phyloP scores from a whole-genome alignment of 2,797 vertebrate genomes.

The Gallinago stenura region DNA sequence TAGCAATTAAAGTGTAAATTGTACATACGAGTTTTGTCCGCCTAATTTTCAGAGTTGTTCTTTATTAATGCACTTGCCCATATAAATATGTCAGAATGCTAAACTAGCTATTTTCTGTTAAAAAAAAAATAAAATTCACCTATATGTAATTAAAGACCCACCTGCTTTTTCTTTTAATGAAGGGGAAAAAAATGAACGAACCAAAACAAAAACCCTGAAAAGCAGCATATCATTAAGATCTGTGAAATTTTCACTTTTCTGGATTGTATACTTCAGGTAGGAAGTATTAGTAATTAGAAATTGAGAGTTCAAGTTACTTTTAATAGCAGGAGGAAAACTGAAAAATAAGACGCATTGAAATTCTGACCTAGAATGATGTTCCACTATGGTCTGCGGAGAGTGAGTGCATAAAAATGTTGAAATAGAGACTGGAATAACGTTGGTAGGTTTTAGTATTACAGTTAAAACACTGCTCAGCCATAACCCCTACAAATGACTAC shows the following conservation, averaged over 20 bases:
- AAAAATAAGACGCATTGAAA: constrained; percentile 31
- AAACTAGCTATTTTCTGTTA: neutral
- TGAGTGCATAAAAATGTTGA: constrained; percentile 67
- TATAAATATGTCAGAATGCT: neutral
- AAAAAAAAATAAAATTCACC: neutral
- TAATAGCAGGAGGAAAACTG: constrained; percentile 12
- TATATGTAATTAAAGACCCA: neutral
- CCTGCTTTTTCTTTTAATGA: neutral
- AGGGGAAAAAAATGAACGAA: accelerated
- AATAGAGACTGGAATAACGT: constrained; percentile 67
- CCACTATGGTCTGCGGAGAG: neutral
- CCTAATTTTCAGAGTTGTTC: neutral
- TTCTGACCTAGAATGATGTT: constrained; percentile 50
- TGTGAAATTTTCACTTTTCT: neutral
- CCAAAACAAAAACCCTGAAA: neutral
- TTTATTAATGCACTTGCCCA: neutral
- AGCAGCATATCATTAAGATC: neutral
- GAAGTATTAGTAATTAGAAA: neutral
- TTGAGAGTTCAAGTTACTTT: neutral
- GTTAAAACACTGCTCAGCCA: constrained; percentile 68
- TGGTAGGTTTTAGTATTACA: constrained; percentile 68
- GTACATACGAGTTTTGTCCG: neutral
- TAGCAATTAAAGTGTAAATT: neutral
- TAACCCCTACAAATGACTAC: constrained; percentile 77
- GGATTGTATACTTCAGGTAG: neutral